Base-by-base conservation (phyloP, 2,113 vertebrate species). In the Crotalus helleri region DNA sequence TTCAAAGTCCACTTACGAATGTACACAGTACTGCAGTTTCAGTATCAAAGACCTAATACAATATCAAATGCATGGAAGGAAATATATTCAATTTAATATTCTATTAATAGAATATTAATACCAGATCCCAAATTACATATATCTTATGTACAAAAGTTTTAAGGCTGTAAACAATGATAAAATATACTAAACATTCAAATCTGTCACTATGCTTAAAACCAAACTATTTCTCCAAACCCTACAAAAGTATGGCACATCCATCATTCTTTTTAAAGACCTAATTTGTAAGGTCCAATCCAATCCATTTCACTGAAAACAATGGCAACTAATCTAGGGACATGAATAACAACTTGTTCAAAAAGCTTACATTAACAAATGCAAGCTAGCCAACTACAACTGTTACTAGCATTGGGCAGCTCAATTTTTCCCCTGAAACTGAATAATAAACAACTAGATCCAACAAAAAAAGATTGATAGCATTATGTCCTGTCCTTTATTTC, bases 201-300 rank as follows among this genome's bases (percentile, higher is more conserved):
- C 15, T 39, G 33, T 23, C 17, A 81, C 19, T 39, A 95, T 12
- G 89, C 26, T 29, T 39, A 87, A 55, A 49, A 95, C 87, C 90
- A 74, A 49, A 44, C 69, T 90, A 89, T n/a, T 81, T 54, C 5
- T 91, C 12, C 23, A 26, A 29, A 13, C 17, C 23, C 3, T 49
- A 53, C 15, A 85, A 90, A 51, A 26, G 89, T 93, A 0, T 3
- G 49, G 81, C 95, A 57, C 90, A 85, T 46, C 94, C 95, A 92
- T 51, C 92, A 91, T 93, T 81, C 95, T 95, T 94, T 94, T 93
- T 9, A 94, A 0, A 91, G 46, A 85, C 91, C 93, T 54, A 85
- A 94, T 95, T 96, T 97, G 92, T 69, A 85, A 95, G 93, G 59
- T 89, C 24, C 95, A 93, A 94, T 96, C 94, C 90, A 1, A 64